phyloP scores from a whole-genome alignment of 2,113 vertebrate species.

The Nematolebias whitei region DNA sequence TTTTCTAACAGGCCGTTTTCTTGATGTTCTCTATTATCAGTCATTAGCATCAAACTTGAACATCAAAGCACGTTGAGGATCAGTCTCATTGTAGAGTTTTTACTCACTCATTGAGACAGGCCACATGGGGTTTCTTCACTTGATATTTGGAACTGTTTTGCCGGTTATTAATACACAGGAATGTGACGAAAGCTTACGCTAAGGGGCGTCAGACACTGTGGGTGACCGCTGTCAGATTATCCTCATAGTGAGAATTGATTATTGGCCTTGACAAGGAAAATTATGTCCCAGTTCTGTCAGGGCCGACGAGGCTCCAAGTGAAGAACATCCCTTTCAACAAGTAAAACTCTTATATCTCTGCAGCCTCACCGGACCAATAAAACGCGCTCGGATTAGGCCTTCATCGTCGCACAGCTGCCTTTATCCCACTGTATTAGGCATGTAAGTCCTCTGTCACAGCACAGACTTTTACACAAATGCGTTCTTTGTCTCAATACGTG shows the following conservation, averaged over 20 bases:
- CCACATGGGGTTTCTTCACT: constrained; percentile 40
- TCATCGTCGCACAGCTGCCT: constrained; percentile 60
- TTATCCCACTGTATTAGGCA: constrained; percentile 44
- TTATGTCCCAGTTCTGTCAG: constrained; percentile 82
- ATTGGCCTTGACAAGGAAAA: constrained; percentile 79
- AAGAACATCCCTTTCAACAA: constrained; percentile 78
- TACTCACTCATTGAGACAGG: constrained; percentile 22
- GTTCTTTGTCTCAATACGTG: constrained; percentile 46
- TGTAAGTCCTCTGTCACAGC: constrained; percentile 45
- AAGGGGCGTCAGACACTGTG: constrained; percentile 46
- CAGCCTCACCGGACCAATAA: constrained; percentile 56
- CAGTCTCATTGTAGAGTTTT: constrained; percentile 46
- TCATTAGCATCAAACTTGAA: constrained; percentile 65
- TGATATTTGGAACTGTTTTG: constrained; percentile 59
- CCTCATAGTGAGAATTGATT: constrained; percentile 75
- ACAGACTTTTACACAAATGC: constrained; percentile 23
- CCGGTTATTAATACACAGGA: constrained; percentile 54
- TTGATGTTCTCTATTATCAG: constrained; percentile 32
- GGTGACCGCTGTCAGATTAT: constrained; percentile 76
- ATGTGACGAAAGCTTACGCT: constrained; percentile 55
- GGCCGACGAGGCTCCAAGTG: constrained; percentile 70
- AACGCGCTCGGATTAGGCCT: constrained; percentile 60
- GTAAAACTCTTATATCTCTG: constrained; percentile 68
- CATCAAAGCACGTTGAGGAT: constrained; percentile 52
- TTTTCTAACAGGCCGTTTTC: constrained; percentile 30